Evolutionary conservation across 2,888 invertebrate genomes (phyloP).

Genomic region (Oithona nana): DNA sequence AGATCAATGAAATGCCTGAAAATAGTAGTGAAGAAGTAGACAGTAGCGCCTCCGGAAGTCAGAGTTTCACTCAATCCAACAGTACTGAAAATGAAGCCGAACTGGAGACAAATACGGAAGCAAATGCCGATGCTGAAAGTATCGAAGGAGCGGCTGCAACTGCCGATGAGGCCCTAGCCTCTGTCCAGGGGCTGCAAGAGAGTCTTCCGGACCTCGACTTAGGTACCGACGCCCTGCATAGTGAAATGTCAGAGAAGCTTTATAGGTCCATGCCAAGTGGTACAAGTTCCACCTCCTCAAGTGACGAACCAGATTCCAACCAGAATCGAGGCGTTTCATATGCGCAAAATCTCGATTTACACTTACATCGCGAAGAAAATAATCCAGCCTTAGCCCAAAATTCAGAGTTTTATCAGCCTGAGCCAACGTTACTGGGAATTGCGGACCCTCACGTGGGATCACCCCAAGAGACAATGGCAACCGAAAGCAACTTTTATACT

Average conservation of each 20-base stretch:
- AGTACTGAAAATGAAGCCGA: not conserved
- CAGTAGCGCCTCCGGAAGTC: not conserved
- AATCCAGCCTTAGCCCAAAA: not conserved
- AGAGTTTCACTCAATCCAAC: not conserved
- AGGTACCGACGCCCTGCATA: conserved; percentile 7
- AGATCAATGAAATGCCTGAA: not conserved
- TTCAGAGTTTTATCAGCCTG: conserved; percentile 7
- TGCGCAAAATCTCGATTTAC: not conserved
- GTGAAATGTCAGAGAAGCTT: not conserved
- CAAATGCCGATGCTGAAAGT: not conserved
- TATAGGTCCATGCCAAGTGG: not conserved
- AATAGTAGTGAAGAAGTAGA: conserved; percentile 5
- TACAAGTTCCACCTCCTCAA: not conserved
- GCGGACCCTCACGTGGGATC: not conserved
- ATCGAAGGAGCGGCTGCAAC: not conserved
- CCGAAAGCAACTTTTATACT: conserved; percentile 1
- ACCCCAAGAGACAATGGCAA: not conserved
- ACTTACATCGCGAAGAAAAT: not conserved
- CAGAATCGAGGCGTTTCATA: not conserved
- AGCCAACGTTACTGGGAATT: conserved; percentile 13
- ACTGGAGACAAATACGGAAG: too few species aligned
- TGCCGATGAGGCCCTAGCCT: not conserved
- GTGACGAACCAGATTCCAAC: not conserved
- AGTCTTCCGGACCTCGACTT: not conserved
- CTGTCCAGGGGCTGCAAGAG: not conserved